phyloP scores from a whole-genome alignment of 2,113 vertebrate genomes.

The Pantherophis guttatus region DNA sequence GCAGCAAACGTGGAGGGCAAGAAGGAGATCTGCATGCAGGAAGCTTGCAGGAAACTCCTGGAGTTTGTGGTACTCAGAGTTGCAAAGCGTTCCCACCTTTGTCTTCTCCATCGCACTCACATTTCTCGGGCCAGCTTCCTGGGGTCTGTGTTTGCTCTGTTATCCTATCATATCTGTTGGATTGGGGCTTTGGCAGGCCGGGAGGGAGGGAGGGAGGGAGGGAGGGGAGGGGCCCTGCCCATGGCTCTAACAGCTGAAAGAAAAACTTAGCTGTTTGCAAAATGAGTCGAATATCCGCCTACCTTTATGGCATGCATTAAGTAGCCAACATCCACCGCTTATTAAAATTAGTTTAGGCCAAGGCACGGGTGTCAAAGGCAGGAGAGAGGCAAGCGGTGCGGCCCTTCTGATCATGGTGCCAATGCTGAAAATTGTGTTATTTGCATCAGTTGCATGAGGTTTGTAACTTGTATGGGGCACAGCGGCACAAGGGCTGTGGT shows the following conservation, averaged over 20 bases:
- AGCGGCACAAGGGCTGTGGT: background rate
- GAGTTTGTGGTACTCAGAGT: conserved; percentile 48
- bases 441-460: background rate
- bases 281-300: background rate
- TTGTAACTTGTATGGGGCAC: background rate
- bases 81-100: conserved; percentile 32
- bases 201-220: background rate
- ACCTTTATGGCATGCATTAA: background rate
- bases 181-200: conserved; percentile 15
- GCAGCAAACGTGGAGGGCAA: conserved; percentile 49
- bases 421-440: background rate
- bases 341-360: background rate
- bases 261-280: background rate
- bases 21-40: conserved; percentile 31
- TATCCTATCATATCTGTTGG: background rate
- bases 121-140: background rate
- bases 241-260: background rate
- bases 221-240: background rate
- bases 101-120: background rate
- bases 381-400: background rate
- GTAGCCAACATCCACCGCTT: background rate
- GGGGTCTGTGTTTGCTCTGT: conserved; percentile 10
- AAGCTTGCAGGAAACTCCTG: background rate
- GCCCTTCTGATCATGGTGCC: background rate
- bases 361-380: background rate